Conservation (phyloP, 1,140 invertebrate species). For the Panagrolaimus sp. region DNA sequence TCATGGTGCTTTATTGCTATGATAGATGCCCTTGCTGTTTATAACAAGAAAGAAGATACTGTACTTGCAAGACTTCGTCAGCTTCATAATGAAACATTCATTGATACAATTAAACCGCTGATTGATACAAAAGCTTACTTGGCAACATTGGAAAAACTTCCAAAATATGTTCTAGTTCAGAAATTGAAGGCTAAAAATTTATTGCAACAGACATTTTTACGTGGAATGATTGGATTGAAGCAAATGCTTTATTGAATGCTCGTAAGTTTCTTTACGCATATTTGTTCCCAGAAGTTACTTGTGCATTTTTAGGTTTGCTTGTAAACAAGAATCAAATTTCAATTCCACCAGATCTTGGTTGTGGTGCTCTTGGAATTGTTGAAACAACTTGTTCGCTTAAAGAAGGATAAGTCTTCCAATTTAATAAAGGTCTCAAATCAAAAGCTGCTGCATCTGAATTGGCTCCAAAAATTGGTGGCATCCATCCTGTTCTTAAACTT, state of each 20-base stretch:
- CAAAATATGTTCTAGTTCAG: no score
- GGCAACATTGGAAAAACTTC: no score
- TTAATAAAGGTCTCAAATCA: no score
- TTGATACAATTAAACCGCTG: no score
- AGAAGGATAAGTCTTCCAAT: constrained; percentile 45
- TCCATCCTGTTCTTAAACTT: neutral
- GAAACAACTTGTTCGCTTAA: constrained; percentile 41
- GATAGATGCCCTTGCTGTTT: no score
- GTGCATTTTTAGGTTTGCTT: neutral
- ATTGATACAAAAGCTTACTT: no score
- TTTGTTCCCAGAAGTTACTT: neutral
- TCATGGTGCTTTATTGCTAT: no score
- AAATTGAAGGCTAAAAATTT: no score
- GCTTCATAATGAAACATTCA: no score
- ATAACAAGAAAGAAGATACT: no score
- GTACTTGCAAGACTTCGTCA: no score
- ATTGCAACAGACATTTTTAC: neutral
- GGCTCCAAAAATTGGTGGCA: neutral
- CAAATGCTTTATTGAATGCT: neutral
- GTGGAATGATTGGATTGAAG: neutral
- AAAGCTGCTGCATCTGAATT: no score
- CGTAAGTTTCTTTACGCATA: constrained; percentile 12
- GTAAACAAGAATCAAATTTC: constrained; percentile 20
- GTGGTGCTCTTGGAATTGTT: constrained; percentile 45
- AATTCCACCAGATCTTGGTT: constrained; percentile 31